Evolutionary conservation across 2,113 vertebrate species (phyloP).

Genomic region (Hippocampus comes): DNA sequence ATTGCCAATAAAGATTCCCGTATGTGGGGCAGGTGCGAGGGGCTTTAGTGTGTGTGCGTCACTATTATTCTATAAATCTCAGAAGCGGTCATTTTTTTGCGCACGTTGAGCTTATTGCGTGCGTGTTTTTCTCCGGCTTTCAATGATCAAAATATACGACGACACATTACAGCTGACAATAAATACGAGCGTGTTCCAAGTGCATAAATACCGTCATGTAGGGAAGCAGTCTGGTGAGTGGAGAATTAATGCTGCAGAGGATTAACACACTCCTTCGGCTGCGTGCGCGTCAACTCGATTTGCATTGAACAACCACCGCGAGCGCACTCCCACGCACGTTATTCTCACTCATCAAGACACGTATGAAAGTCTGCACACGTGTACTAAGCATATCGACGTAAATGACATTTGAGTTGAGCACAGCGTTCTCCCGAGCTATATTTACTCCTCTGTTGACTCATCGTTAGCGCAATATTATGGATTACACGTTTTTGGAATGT

Average conservation of each 20-base stretch:
- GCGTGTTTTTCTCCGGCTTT: background rate
- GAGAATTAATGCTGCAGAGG: slow-evolving; percentile 37
- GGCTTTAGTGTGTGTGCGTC: slow-evolving; percentile 29
- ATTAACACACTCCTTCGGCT: slow-evolving; percentile 31
- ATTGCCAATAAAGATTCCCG: slow-evolving; percentile 54
- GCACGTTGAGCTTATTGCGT: background rate
- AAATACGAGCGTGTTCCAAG: slow-evolving; percentile 9
- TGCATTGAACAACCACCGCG: slow-evolving; percentile 6
- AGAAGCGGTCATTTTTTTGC: slow-evolving; percentile 9
- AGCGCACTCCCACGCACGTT: slow-evolving; percentile 3
- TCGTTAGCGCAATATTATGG: slow-evolving; percentile 28
- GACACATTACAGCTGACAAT: background rate
- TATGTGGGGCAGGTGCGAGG: slow-evolving; percentile 16
- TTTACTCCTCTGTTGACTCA: slow-evolving; percentile 43
- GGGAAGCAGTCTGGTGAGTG: slow-evolving; percentile 21
- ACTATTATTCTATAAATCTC: slow-evolving; percentile 18
- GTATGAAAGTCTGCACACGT: slow-evolving; percentile 1
- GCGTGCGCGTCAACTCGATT: slow-evolving; percentile 14
- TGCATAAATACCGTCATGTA: slow-evolving; percentile 25
- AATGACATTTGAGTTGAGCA: slow-evolving; percentile 7
- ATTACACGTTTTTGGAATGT: slow-evolving; percentile 18
- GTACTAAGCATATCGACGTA: slow-evolving; percentile 8
- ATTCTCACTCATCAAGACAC: slow-evolving; percentile 7
- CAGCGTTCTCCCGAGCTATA: slow-evolving; percentile 22
- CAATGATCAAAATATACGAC: background rate